phyloP scores from a whole-genome alignment of 2,113 vertebrate genomes.

The Micromys minutus region DNA sequence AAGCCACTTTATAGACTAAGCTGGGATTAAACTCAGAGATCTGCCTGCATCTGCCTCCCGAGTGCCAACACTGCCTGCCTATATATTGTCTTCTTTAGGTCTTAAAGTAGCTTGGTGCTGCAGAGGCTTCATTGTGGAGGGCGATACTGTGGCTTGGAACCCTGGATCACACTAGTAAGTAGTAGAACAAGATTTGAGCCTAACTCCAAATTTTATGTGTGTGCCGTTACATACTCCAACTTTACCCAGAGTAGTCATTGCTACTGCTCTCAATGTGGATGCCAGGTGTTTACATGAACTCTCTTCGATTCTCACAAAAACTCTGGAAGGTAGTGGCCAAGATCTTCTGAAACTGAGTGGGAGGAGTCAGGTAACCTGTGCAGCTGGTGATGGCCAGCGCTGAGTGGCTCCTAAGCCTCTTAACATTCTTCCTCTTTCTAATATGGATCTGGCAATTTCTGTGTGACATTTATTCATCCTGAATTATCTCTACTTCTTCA shows the following conservation, averaged over 20 bases:
- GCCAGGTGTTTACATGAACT: conserved; percentile 38
- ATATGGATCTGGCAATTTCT: conserved; percentile 42
- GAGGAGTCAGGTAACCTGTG: conserved; percentile 67
- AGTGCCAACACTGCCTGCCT: background rate
- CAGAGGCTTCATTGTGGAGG: background rate
- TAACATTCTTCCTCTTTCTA: conserved; percentile 34
- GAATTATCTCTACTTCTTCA: conserved; percentile 5
- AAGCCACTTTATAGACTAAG: background rate
- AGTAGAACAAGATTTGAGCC: background rate
- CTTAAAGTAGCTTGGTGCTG: background rate
- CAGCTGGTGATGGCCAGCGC: conserved; percentile 67
- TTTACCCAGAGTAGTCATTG: background rate
- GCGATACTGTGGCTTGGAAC: background rate
- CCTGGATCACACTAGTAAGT: background rate
- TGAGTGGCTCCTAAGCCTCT: conserved; percentile 34
- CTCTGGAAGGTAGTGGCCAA: background rate
- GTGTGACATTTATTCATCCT: conserved; percentile 4
- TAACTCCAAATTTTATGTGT: conserved; percentile 34
- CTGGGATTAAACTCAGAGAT: background rate
- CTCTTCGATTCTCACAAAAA: conserved; percentile 27
- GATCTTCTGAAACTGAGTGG: conserved; percentile 66
- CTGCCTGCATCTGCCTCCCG: background rate
- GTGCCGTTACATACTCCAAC: background rate
- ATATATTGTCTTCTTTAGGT: conserved; percentile 26
- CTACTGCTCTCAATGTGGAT: background rate